Conservation (phyloP, 23 tunicate species). For the Aplidium turbinatum region DNA sequence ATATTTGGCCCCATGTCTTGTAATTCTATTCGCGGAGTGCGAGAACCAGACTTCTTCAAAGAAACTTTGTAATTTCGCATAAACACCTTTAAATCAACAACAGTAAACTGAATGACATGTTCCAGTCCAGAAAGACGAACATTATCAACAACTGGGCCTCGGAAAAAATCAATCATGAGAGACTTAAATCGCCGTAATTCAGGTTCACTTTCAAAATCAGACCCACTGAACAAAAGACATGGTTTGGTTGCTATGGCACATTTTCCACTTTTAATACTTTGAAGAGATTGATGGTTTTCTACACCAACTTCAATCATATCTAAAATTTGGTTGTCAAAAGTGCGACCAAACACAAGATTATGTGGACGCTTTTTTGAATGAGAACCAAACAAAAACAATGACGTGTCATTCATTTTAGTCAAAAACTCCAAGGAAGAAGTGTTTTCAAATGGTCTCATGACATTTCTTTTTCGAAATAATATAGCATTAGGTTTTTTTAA, state of each 20-base stretch:
- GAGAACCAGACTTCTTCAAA: constrained; percentile 85
- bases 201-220: constrained; percentile 72
- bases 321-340: constrained; percentile 62
- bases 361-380: constrained; percentile 97
- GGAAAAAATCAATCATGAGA: constrained; percentile 85
- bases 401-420: constrained; percentile 83
- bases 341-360: constrained; percentile 89
- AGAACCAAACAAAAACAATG: constrained; percentile 86
- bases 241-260: constrained; percentile 78
- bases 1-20: constrained; percentile 93
- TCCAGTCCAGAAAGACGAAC: constrained; percentile 77
- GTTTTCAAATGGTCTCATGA: constrained; percentile 90
- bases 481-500: constrained; percentile 81
- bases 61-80: constrained; percentile 72
- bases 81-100: constrained; percentile 47
- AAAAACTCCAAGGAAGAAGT: constrained; percentile 82
- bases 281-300: constrained; percentile 53
- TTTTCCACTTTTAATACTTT: constrained; percentile 35
- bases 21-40: constrained; percentile 85
- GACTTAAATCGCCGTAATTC: constrained; percentile 74
- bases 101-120: constrained; percentile 91
- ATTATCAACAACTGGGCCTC: constrained; percentile 83
- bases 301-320: constrained; percentile 98
- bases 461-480: constrained; percentile 77
- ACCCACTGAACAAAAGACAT: constrained; percentile 71